These are phyloP conservation scores for Pomacea maculata DNA, from an alignment of 1,140 invertebrate genomes.

Conservation along the genomic window DNA sequence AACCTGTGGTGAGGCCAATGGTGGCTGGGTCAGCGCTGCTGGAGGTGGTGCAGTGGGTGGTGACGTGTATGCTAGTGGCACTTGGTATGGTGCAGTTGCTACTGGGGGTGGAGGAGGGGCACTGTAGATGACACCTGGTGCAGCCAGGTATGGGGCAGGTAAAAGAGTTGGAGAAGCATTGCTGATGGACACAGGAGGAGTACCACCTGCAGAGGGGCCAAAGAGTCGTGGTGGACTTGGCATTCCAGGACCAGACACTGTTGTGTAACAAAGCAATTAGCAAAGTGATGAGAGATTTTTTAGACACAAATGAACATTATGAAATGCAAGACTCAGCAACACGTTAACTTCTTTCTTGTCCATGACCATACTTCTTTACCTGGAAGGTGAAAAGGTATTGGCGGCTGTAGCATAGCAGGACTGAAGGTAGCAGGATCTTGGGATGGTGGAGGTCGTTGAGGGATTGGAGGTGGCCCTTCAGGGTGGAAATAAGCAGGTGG, in stretches of 20 bases:
- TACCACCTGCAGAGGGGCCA: slow-evolving; percentile 6
- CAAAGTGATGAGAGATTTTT: too few species aligned
- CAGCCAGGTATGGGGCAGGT: slow-evolving; percentile 23
- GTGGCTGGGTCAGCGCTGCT: slow-evolving; percentile 13
- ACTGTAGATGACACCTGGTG: slow-evolving; percentile 36
- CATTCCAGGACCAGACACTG: slow-evolving; percentile 31
- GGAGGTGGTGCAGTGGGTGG: slow-evolving; percentile 30
- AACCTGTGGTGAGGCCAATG: slow-evolving; percentile 24
- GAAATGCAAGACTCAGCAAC: neutral
- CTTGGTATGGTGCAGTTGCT: slow-evolving; percentile 22
- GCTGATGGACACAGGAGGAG: slow-evolving; percentile 24
- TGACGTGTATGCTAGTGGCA: slow-evolving; percentile 35
- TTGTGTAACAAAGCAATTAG: neutral
- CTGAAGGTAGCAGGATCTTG: slow-evolving; percentile 28
- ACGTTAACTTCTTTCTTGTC: neutral
- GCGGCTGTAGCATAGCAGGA: slow-evolving; percentile 32
- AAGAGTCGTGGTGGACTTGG: slow-evolving; percentile 28
- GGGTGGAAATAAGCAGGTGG: slow-evolving; percentile 27
- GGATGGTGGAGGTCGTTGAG: slow-evolving; percentile 15
- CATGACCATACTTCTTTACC: slow-evolving; percentile 14
- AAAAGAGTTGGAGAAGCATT: slow-evolving; percentile 35
- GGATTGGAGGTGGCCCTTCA: slow-evolving; percentile 15
- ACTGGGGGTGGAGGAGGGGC: slow-evolving; percentile 26
- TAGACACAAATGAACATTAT: neutral
- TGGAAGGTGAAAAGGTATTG: slow-evolving; percentile 31